Evolutionary conservation across 2,888 invertebrate species (phyloP), one percentile per base, ranked within the genome.

Genomic region (Nasonia oneida): DNA sequence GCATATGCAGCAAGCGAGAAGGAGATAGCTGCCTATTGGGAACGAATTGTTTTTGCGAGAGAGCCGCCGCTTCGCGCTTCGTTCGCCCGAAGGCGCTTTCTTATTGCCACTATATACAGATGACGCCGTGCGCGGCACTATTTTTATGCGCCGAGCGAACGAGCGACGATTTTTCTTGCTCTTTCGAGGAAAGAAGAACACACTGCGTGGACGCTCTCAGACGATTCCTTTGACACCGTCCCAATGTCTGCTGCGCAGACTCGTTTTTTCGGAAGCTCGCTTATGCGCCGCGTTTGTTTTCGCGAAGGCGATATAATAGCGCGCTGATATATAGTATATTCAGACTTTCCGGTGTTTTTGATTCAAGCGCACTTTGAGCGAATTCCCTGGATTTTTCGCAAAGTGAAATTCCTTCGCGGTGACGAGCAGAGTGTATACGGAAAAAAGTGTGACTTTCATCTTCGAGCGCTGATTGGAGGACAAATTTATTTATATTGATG

Each of bases 31-130:
- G 29, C 75, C 83, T 83, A 86, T 83, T 53, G 86, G 76, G 80
- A 86, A 80, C 73, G 83, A 83, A 83, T 86, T 83, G 75, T 86
- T 86, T 85, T 85, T 85, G 78, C 84, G 12, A 42, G 15, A 37
- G 29, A 61, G 50, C 6, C 53, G 74, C 37, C 0, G 79, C 83
- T 83, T 78, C 79, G 84, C 79, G 73, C 79, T 79, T 75, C 84
- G 78, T 78, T 80, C 79, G 29, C 1, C 53, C 79, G 77, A 64
- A 67, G 74, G 78, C 78, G 76, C 64, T 81, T 84, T 86, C 86
- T 86, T 86, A 76, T 83, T 86, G 79, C 79, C 18, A 18, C 50
- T 18, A 70, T 37, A 82, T 86, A 80, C 83, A 76, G 80, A 83
- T 83, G 74, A 37, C 76, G 53, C 73, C 12, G 42, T 23, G 57